phyloP scores from a whole-genome alignment of 1,140 invertebrate species.

The Achatina immaculata region DNA sequence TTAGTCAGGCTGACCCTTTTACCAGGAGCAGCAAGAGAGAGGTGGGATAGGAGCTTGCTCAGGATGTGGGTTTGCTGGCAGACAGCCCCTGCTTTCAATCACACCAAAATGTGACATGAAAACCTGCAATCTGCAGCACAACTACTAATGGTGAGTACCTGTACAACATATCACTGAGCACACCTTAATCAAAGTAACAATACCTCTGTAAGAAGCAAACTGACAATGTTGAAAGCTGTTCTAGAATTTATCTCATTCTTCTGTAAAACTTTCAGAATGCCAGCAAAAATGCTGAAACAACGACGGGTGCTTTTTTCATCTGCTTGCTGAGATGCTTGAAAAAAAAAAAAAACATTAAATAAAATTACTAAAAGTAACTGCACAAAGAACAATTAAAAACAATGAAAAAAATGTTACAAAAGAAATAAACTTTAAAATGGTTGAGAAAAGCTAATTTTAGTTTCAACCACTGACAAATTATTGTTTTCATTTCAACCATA shows the following conservation, averaged over 20 bases:
- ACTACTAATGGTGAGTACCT: too few relatives aligned
- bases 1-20: too few relatives aligned
- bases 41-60: too few relatives aligned
- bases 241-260: constrained; percentile 63
- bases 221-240: constrained; percentile 58
- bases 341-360: not conserved
- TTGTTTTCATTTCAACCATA: too few relatives aligned
- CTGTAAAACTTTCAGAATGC: constrained; percentile 59
- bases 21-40: too few relatives aligned
- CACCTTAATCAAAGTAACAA: too few relatives aligned
- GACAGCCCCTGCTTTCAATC: too few relatives aligned
- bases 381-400: not conserved
- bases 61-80: too few relatives aligned
- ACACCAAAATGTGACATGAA: too few relatives aligned
- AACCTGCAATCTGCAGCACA: too few relatives aligned
- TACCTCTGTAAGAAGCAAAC: constrained; percentile 65
- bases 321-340: constrained; percentile 1
- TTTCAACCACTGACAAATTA: not conserved
- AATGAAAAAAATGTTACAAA: not conserved
- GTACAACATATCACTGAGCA: too few relatives aligned
- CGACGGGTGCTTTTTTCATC: constrained; percentile 20
- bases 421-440: not conserved
- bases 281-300: constrained; percentile 49
- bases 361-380: not conserved
- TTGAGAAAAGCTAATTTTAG: not conserved